These are phyloP conservation scores for Trichechus manatus DNA, from an alignment of 2,113 vertebrate species.

Conservation along the genomic window DNA sequence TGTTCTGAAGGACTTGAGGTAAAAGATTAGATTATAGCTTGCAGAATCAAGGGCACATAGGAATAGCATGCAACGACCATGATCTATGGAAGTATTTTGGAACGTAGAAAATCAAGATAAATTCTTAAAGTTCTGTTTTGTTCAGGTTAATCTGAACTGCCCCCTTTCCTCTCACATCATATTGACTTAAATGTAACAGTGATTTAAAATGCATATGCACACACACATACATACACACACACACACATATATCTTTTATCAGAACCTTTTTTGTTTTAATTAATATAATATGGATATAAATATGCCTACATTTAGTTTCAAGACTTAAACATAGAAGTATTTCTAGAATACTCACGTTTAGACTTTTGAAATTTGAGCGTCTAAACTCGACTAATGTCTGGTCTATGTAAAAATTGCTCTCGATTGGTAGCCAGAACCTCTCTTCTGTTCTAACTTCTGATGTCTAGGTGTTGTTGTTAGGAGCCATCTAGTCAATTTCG, in stretches of 20 bases:
- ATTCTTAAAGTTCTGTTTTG: slow-evolving; percentile 85
- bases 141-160: slow-evolving; percentile 77
- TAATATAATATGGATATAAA: slow-evolving; percentile 48
- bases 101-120: slow-evolving; percentile 86
- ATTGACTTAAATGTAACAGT: neutral
- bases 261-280: slow-evolving; percentile 38
- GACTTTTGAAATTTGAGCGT: neutral
- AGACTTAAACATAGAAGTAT: slow-evolving; percentile 1
- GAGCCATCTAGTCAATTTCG: no score
- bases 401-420: neutral
- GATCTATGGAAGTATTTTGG: slow-evolving; percentile 86
- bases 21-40: slow-evolving; percentile 84
- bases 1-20: slow-evolving; percentile 74
- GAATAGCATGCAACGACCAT: slow-evolving; percentile 82
- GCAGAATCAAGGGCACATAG: slow-evolving; percentile 83
- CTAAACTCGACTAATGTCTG: neutral
- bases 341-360: neutral
- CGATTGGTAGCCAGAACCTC: neutral
- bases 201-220: neutral
- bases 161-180: neutral
- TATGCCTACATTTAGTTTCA: neutral
- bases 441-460: neutral
- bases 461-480: no score
- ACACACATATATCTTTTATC: neutral
- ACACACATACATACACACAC: neutral